Evolutionary conservation across 2,888 invertebrate species (phyloP).

Genomic region (Galeopsomyia nigrocyanea): DNA sequence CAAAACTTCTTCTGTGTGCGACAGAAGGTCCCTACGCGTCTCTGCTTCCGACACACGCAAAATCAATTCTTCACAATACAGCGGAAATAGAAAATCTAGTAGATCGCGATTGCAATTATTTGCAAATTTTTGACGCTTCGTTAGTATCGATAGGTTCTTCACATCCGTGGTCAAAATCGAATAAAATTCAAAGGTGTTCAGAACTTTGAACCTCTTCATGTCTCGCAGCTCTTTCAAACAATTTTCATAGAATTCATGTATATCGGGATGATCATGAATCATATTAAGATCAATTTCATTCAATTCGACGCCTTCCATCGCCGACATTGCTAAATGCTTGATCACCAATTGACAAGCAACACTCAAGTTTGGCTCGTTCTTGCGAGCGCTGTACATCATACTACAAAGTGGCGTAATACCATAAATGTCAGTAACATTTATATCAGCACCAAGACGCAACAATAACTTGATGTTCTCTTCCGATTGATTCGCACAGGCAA

Average conservation of each 20-base stretch:
- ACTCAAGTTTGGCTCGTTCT: not conserved
- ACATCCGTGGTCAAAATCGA: too few species aligned
- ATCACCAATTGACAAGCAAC: not conserved
- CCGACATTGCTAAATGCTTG: not conserved
- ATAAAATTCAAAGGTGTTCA: too few species aligned
- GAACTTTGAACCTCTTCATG: not conserved
- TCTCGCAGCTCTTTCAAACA: not conserved
- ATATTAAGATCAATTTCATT: not conserved
- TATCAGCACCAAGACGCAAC: not conserved
- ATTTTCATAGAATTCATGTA: not conserved
- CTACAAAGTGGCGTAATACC: not conserved
- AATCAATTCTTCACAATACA: too few species aligned
- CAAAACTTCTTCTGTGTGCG: too few species aligned
- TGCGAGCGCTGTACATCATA: slow-evolving; percentile 6
- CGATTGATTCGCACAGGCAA: too few species aligned
- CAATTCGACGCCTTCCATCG: not conserved
- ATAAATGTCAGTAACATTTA: not conserved
- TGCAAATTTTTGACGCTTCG: too few species aligned
- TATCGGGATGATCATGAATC: not conserved
- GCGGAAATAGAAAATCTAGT: too few species aligned
- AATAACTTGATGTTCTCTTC: too few species aligned
- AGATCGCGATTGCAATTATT: too few species aligned
- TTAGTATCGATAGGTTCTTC: too few species aligned
- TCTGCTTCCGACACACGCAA: too few species aligned
- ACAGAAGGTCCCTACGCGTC: too few species aligned